Evolutionary conservation across 2,113 vertebrate species (phyloP), one percentile per base, ranked within the genome.

Genomic region (Apteryx mantelli): DNA sequence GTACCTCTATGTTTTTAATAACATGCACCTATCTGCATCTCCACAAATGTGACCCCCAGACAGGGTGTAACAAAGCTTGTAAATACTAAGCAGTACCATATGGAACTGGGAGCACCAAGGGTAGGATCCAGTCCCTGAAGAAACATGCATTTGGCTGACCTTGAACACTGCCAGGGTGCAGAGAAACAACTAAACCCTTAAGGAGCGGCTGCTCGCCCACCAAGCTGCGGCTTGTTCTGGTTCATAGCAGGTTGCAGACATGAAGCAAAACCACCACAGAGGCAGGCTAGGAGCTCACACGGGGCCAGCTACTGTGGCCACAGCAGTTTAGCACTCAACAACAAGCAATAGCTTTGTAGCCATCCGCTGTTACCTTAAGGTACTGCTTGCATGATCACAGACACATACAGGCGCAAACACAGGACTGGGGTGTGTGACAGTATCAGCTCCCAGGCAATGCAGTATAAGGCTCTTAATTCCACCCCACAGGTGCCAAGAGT

Each of bases 341-440:
- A 66, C 50, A 88, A 87, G 55, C n/a, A 75, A 0, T 58, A 86
- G 65, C 44, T 82, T 63, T 88, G 89, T 25, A 53, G 11, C n/a
- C 71, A 25, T 32, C 76, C 80, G 86, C 76, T 66, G 74, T 2
- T 2, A 13, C 74, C 38, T 87, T 6, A 38, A 78, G 65, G 70
- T 16, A 14, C 73, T 68, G 48, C 21, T 65, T 70, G 78, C 38
- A 8, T 10, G 61, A 58, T 66, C 83, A 66, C 66, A 42, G 78
- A 56, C 74, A 68, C 44, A 11, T 3, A 22, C 61, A 65, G 58
- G 44, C 52, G 50, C 36, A 69, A 64, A 79, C 86, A 20, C 0
- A 50, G 61, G 75, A 13, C 55, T 34, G 5, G 50, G 79, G 14
- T 1, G 3, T 0, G 2, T 12, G 64, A 30, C 5, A 4, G 9